These are phyloP conservation scores for Epinotia ramella DNA, from an alignment of 2,888 invertebrate species.

Conservation along the genomic window DNA sequence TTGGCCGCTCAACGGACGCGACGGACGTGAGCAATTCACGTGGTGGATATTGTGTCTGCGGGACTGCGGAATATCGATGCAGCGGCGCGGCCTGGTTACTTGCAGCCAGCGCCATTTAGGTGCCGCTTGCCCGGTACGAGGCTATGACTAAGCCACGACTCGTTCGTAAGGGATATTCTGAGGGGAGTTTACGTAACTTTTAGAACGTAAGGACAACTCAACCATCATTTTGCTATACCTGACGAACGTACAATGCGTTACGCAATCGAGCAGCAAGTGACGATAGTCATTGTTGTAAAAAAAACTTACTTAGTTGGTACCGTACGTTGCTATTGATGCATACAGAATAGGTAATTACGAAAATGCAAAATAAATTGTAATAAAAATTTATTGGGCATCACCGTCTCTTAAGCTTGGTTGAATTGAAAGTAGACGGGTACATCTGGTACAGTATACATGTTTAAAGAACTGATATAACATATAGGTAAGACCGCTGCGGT, in stretches of 20 bases:
- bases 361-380: too few species aligned
- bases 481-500: neutral
- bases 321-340: too few species aligned
- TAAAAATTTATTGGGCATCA: neutral
- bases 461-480: too few species aligned
- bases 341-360: too few species aligned
- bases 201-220: too few species aligned
- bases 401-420: too few species aligned
- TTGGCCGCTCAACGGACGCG: neutral
- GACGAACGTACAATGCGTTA: too few species aligned
- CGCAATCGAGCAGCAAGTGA: too few species aligned
- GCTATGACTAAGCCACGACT: conserved; percentile 4
- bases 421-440: too few species aligned
- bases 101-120: conserved; percentile 19
- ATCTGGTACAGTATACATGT: too few species aligned
- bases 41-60: conserved; percentile 28
- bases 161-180: neutral
- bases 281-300: neutral
- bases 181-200: too few species aligned
- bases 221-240: too few species aligned
- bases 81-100: conserved; percentile 22
- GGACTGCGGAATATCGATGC: conserved; percentile 35
- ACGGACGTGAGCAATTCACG: conserved; percentile 29
- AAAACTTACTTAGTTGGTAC: neutral
- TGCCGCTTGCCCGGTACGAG: conserved; percentile 1